Percentiles rank a stretch among this genome's conserved stretches.
phyloP scores from a whole-genome alignment of 2,888 invertebrate genomes.

The Drosophila ochracea region DNA sequence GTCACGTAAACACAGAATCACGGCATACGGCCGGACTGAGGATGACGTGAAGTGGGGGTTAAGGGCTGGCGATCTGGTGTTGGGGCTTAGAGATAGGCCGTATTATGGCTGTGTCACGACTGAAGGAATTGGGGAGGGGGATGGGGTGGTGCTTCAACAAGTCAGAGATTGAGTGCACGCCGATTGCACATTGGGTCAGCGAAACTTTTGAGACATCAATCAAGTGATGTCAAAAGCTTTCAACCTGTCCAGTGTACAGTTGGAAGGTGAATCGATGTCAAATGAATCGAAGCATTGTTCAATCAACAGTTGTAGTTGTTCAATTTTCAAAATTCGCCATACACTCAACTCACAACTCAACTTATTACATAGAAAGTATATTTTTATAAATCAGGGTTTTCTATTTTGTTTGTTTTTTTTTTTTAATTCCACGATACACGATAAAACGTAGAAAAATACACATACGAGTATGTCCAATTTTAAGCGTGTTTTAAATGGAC shows the following conservation, averaged over 20 bases:
- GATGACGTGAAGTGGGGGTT: slow-evolving; percentile 12
- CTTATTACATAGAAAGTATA: no score
- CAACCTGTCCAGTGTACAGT: background rate
- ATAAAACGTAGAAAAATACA: no score
- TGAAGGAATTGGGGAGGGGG: background rate
- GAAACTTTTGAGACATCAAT: slow-evolving; percentile 54
- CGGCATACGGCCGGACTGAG: slow-evolving; percentile 8
- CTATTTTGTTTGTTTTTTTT: no score
- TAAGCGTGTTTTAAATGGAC: no score
- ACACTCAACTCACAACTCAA: background rate
- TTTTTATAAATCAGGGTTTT: no score
- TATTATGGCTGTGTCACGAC: slow-evolving; percentile 44
- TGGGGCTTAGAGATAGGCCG: slow-evolving; percentile 49
- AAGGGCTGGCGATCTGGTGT: background rate
- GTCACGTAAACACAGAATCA: slow-evolving; percentile 65
- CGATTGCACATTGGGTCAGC: slow-evolving; percentile 31
- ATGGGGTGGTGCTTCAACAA: slow-evolving; percentile 12
- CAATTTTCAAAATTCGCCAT: background rate
- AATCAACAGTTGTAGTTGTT: background rate
- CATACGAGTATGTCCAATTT: no score
- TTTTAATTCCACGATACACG: no score
- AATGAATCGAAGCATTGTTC: background rate
- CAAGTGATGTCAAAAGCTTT: slow-evolving; percentile 41
- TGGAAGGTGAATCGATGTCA: background rate
- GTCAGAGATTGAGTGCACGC: slow-evolving; percentile 28